phyloP scores from a whole-genome alignment of 2,888 invertebrate genomes.

The Thyatira batis region DNA sequence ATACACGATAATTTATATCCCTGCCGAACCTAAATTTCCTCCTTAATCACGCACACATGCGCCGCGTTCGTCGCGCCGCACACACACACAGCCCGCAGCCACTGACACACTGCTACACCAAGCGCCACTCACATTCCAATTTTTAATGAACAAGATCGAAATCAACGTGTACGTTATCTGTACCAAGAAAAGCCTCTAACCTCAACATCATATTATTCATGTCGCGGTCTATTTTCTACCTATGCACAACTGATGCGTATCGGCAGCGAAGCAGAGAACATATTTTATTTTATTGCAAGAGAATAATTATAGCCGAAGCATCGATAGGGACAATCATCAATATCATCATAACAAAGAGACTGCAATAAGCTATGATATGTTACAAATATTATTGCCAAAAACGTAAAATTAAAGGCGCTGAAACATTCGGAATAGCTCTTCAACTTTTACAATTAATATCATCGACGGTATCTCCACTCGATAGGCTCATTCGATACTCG shows the following conservation, averaged over 20 bases:
- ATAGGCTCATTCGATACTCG: constrained; percentile 51
- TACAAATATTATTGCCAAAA: constrained; percentile 27
- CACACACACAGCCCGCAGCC: constrained; percentile 25
- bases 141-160: constrained; percentile 43
- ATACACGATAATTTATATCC: constrained; percentile 58
- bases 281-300: constrained; percentile 44
- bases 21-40: constrained; percentile 79
- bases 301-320: constrained; percentile 30
- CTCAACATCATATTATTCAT: constrained; percentile 35
- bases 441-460: constrained; percentile 32
- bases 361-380: constrained; percentile 37
- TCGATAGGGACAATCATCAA: constrained; percentile 17
- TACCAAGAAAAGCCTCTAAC: constrained; percentile 48
- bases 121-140: constrained; percentile 48
- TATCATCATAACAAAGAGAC: not conserved
- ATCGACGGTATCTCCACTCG: constrained; percentile 37
- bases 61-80: constrained; percentile 26
- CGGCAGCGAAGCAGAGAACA: constrained; percentile 41
- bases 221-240: not conserved
- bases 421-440: constrained; percentile 37
- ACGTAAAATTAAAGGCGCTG: constrained; percentile 32
- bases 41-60: constrained; percentile 61
- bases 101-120: constrained; percentile 32
- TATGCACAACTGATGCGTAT: constrained; percentile 32
- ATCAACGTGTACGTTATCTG: constrained; percentile 25